phyloP scores from a whole-genome alignment of 64 coral and sea anemone genomes.

The Actinia equina region DNA sequence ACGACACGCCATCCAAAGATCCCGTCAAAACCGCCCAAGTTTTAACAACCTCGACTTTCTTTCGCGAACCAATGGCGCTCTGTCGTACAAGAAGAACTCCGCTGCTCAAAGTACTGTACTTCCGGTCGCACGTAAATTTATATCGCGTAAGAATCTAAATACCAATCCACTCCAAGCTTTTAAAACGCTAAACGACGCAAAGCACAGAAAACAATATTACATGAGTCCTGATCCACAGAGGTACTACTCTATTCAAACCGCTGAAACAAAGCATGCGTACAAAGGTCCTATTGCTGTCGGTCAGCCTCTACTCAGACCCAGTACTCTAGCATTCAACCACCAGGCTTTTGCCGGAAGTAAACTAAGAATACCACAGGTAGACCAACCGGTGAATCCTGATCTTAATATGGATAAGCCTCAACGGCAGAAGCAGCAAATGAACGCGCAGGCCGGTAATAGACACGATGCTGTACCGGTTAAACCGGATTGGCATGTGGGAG shows the following conservation, averaged over 20 bases:
- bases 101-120: no score
- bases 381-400: constrained; percentile 4
- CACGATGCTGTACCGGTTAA: constrained; percentile 4
- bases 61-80: not conserved
- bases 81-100: not conserved
- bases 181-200: not conserved
- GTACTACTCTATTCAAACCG: not conserved
- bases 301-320: not conserved
- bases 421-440: not conserved
- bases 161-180: not conserved
- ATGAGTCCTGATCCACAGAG: constrained; percentile 3
- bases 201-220: not conserved
- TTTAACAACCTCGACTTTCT: constrained; percentile 5
- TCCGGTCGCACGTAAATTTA: not conserved
- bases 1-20: not conserved
- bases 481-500: not conserved
- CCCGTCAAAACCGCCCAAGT: not conserved
- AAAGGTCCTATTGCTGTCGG: not conserved
- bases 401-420: not conserved
- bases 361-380: not conserved
- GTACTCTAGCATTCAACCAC: not conserved
- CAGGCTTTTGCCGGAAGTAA: not conserved
- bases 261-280: not conserved
- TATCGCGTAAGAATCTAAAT: not conserved
- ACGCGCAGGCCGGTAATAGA: not conserved